Evolutionary conservation across 2,888 invertebrate genomes (phyloP).

Genomic region (Bellardia pandia): DNA sequence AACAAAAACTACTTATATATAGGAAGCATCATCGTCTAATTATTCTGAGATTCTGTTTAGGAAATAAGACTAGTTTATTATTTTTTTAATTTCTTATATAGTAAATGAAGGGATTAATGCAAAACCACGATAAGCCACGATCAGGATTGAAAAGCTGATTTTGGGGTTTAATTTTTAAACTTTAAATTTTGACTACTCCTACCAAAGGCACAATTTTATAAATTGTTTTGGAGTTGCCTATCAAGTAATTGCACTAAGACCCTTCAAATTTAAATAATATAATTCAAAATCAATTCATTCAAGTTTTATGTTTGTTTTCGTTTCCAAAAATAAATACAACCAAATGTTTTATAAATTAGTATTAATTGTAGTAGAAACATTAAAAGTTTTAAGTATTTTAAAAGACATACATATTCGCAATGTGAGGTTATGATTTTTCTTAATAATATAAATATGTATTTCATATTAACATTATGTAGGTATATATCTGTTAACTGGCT

Average conservation of each 20-base stretch:
- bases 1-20: slow-evolving; percentile 22
- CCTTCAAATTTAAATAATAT: slow-evolving; percentile 1
- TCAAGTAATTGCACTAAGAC: no score
- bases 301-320: slow-evolving; percentile 32
- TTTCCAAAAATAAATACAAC: slow-evolving; percentile 60
- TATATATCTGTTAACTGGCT: background rate
- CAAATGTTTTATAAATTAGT: slow-evolving; percentile 42
- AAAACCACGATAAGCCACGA: no score
- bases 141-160: background rate
- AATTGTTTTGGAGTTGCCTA: no score
- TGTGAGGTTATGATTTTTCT: background rate
- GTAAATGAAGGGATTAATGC: no score
- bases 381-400: background rate
- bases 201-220: no score
- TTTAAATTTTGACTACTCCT: no score
- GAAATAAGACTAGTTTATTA: slow-evolving; percentile 61
- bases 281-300: slow-evolving; percentile 26
- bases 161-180: no score
- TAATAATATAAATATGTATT: no score
- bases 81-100: background rate
- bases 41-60: slow-evolving; percentile 65
- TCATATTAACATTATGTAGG: no score
- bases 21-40: slow-evolving; percentile 44
- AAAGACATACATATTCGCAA: background rate
- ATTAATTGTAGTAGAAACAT: slow-evolving; percentile 10